Evolutionary conservation across 2,888 invertebrate genomes (phyloP).

Genomic region (Spodoptera picta): DNA sequence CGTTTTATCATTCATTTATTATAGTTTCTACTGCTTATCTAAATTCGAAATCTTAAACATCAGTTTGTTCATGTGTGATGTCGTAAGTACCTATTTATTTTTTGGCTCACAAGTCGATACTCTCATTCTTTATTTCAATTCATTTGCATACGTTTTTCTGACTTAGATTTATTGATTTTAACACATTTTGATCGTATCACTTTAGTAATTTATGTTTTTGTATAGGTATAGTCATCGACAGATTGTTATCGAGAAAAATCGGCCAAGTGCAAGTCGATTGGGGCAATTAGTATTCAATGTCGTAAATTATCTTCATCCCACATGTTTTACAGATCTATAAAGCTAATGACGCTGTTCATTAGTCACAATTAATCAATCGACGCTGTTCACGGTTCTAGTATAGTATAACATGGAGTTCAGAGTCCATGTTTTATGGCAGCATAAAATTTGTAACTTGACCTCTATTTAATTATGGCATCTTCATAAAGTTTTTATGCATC

Average conservation of each 20-base stretch:
- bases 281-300: slow-evolving; percentile 35
- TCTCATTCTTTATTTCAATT: slow-evolving; percentile 25
- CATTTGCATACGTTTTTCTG: slow-evolving; percentile 46
- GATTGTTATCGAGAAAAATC: slow-evolving; percentile 41
- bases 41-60: slow-evolving; percentile 23
- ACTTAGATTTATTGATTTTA: slow-evolving; percentile 43
- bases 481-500: too few relatives aligned
- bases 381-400: not conserved
- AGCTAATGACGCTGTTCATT: slow-evolving; percentile 23
- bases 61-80: slow-evolving; percentile 12
- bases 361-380: slow-evolving; percentile 26
- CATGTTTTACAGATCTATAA: slow-evolving; percentile 27
- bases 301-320: slow-evolving; percentile 26
- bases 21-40: slow-evolving; percentile 24
- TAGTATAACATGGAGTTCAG: not conserved
- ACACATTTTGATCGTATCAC: slow-evolving; percentile 44
- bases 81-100: slow-evolving; percentile 17
- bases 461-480: too few relatives aligned
- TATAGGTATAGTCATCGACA: slow-evolving; percentile 32
- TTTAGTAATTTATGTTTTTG: slow-evolving; percentile 36
- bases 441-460: too few relatives aligned
- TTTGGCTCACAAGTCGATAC: slow-evolving; percentile 13
- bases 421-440: too few relatives aligned
- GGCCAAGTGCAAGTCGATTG: slow-evolving; percentile 21
- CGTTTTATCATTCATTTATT: slow-evolving; percentile 16